Conservation (phyloP, 2,797 vertebrate species). For the Pempheris klunzingeri region DNA sequence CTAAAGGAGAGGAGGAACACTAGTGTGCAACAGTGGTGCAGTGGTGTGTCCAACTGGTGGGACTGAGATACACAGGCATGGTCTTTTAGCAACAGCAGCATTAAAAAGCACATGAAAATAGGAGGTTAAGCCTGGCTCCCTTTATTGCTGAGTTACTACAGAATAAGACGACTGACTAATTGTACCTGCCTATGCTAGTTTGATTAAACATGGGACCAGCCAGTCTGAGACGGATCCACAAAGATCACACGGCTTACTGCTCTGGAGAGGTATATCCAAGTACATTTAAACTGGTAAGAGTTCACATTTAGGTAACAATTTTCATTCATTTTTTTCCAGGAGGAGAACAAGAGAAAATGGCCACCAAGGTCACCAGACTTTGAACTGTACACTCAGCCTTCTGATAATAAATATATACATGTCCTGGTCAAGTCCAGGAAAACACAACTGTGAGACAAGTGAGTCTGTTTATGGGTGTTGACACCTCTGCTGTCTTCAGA, state of each 20-base stretch:
- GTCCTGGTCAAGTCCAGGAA: conserved; percentile 76
- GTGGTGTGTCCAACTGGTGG: conserved; percentile 46
- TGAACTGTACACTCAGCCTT: conserved; percentile 82
- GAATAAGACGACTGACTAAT: conserved; percentile 80
- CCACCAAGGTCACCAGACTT: conserved; percentile 79
- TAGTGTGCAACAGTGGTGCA: conserved; percentile 50
- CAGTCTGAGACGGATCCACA: conserved; percentile 76
- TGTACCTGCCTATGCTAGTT: conserved; percentile 80
- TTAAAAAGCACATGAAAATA: conserved; percentile 75
- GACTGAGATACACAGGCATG: conserved; percentile 58
- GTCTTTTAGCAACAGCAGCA: conserved; percentile 75
- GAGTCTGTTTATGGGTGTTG: conserved; percentile 69
- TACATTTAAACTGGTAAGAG: conserved; percentile 82
- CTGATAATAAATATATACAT: conserved; percentile 87
- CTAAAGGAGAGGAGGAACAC: conserved; percentile 52
- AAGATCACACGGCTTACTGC: conserved; percentile 76
- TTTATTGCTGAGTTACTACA: conserved; percentile 88
- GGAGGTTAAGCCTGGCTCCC: conserved; percentile 66
- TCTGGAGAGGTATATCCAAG: conserved; percentile 87
- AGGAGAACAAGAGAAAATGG: conserved; percentile 77
- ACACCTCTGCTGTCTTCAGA: conserved; percentile 77
- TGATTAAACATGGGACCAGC: conserved; percentile 80
- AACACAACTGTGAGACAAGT: conserved; percentile 67
- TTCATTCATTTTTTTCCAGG: conserved; percentile 50
- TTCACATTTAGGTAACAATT: conserved; percentile 82